phyloP scores from a whole-genome alignment of 2,797 vertebrate genomes.

The Acipenser oxyrinchus region DNA sequence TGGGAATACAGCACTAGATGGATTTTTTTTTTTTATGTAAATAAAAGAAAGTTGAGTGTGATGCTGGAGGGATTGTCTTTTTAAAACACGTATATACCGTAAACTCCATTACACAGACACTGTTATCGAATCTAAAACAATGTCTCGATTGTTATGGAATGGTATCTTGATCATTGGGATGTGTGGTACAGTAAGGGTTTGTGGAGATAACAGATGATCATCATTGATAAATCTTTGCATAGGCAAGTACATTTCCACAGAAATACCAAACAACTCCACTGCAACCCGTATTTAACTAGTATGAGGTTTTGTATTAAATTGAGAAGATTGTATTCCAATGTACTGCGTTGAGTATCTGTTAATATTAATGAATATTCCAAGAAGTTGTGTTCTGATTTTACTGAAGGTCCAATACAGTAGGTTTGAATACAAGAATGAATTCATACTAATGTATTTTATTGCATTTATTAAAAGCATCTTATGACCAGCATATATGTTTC shows the following conservation, averaged over 20 bases:
- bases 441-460: constrained; percentile 10
- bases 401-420: constrained; percentile 2
- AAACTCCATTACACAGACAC: neutral
- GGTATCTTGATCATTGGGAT: neutral
- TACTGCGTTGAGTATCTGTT: too few relatives aligned
- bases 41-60: neutral
- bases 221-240: neutral
- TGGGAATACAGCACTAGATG: neutral
- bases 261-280: too few relatives aligned
- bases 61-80: neutral
- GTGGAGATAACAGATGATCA: neutral
- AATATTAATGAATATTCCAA: too few relatives aligned
- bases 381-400: constrained; percentile 10
- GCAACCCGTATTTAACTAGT: too few relatives aligned
- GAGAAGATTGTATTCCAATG: too few relatives aligned
- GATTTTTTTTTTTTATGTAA: constrained; percentile 1
- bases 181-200: neutral
- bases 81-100: neutral
- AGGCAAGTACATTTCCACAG: too few relatives aligned
- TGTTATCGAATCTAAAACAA: too few relatives aligned
- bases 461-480: constrained; percentile 39
- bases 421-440: constrained; percentile 1
- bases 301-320: too few relatives aligned
- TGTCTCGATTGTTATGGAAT: neutral
- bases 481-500: constrained; percentile 68